A percentile compares a stretch with the other conserved stretches of the same genome.
Evolutionary conservation across 2,797 vertebrate genomes (phyloP).

Genomic region (Pangasius larnaudii): DNA sequence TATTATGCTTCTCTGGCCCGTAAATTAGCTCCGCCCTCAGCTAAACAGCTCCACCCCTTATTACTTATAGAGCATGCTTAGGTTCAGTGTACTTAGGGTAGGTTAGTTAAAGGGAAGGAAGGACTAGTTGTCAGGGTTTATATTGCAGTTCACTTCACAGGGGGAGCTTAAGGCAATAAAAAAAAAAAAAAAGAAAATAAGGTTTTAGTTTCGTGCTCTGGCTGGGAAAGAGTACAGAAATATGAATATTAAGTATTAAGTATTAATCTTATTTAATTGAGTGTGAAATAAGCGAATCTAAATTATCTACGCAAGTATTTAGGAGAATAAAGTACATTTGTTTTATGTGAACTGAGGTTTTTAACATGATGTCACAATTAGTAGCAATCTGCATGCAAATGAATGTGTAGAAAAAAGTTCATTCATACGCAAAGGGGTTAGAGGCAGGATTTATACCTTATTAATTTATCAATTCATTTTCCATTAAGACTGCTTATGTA

Average conservation of each 20-base stretch:
- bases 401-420: not conserved
- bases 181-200: not conserved
- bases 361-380: too few relatives aligned
- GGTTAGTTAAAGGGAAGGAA: not conserved
- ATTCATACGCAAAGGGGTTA: not conserved
- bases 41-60: not conserved
- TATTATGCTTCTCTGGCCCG: not conserved
- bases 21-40: not conserved
- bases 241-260: not conserved
- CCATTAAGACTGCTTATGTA: not conserved
- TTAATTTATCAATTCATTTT: not conserved
- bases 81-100: not conserved
- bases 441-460: not conserved
- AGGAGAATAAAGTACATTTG: too few relatives aligned
- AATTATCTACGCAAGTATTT: too few relatives aligned
- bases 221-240: not conserved
- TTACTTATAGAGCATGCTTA: not conserved
- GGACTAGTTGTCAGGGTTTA: not conserved
- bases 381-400: too few relatives aligned
- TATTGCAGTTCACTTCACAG: not conserved
- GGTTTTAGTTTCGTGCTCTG: not conserved
- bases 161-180: not conserved
- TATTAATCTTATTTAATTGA: too few relatives aligned
- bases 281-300: not conserved
- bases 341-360: too few relatives aligned